phyloP scores from a whole-genome alignment of 2,797 vertebrate genomes.

The Antennarius maculatus region DNA sequence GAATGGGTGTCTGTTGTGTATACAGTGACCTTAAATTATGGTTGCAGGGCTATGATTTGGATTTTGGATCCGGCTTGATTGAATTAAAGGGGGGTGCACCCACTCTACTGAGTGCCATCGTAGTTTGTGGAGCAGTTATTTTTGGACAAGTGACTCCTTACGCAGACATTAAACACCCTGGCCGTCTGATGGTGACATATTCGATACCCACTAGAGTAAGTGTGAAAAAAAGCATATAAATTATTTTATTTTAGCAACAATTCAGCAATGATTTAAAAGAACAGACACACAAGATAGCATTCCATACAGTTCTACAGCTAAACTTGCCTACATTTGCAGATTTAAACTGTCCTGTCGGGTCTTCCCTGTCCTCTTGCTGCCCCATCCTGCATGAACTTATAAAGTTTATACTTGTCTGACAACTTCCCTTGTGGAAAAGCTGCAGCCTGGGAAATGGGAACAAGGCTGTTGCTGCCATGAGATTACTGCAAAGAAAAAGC shows the following conservation, averaged over 20 bases:
- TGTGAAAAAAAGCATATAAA: not conserved
- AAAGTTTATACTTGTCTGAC: not conserved
- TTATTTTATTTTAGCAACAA: not conserved
- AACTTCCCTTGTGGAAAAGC: not conserved
- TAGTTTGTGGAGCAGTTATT: not conserved
- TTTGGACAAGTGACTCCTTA: not conserved
- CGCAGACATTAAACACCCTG: not conserved
- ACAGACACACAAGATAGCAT: not conserved
- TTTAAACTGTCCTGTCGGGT: not conserved
- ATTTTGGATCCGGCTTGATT: too few relatives aligned
- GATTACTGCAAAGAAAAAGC: not conserved
- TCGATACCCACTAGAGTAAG: not conserved
- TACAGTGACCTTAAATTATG: too few relatives aligned
- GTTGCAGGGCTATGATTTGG: too few relatives aligned
- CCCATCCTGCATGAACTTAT: not conserved
- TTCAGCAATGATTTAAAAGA: not conserved
- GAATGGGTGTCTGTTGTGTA: too few relatives aligned
- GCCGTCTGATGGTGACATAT: not conserved
- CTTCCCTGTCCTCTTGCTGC: not conserved
- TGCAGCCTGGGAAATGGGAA: conserved; percentile 2
- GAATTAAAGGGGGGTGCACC: too few relatives aligned
- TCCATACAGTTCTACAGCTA: not conserved
- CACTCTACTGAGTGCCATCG: too few relatives aligned
- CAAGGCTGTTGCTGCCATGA: not conserved
- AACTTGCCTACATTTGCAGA: not conserved